Conservation (phyloP, 2,113 vertebrate species). For the Nothoprocta pentlandii region DNA sequence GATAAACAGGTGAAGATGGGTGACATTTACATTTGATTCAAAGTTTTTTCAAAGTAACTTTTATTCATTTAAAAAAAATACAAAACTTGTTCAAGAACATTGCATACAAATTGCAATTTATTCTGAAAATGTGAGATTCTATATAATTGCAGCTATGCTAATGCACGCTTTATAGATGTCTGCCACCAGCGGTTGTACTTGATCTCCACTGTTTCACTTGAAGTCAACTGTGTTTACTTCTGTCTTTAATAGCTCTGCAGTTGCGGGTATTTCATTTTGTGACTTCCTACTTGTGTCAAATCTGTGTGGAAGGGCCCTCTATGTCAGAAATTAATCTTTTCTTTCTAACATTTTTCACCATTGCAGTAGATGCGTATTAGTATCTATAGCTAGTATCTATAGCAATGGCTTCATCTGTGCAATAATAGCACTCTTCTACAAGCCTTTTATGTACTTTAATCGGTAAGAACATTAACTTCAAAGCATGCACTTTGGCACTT, state of each 20-base stretch:
- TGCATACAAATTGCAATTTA: neutral
- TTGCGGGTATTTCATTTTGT: neutral
- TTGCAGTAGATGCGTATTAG: neutral
- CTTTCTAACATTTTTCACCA: neutral
- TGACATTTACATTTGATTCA: neutral
- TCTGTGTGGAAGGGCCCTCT: neutral
- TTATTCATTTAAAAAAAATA: neutral
- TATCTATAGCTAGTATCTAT: neutral
- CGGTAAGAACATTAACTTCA: slow-evolving; percentile 31
- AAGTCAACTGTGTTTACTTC: neutral
- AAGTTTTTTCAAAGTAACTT: neutral
- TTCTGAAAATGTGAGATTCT: neutral
- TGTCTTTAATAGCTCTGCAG: neutral
- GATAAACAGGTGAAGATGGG: slow-evolving; percentile 5
- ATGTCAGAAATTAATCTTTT: neutral
- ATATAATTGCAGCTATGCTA: neutral
- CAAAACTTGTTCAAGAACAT: slow-evolving; percentile 2
- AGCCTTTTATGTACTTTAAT: slow-evolving; percentile 40
- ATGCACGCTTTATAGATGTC: neutral
- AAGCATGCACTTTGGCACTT: rapidly evolving
- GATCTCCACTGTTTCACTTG: neutral
- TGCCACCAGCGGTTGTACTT: neutral
- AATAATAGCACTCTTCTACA: neutral
- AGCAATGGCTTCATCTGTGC: too few species aligned
- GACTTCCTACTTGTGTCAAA: neutral